Evolutionary conservation across 2,113 vertebrate genomes (phyloP), one percentile per base, ranked within the genome.

Genomic region (Cyprinus carpio): DNA sequence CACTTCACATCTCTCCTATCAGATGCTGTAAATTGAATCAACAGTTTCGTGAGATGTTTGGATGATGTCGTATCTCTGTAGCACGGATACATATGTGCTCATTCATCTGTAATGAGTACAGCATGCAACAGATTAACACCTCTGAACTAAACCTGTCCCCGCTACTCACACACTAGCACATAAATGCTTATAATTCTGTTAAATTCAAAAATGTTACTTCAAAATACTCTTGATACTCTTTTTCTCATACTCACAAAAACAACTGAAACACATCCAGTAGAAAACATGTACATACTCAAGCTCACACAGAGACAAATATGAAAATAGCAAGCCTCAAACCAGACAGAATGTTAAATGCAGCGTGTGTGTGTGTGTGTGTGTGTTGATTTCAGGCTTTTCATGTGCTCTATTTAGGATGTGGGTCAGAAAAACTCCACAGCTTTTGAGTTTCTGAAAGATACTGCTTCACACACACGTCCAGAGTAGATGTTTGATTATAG

Each of bases 271-370:
- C 71, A 81, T 69, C 58, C 54, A 29, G 16, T 20, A 31, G 25
- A 65, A 67, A 46, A 58, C 25, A 40, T 9, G 13, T 31, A 60
- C 56, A 60, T n/a, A 67, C 80, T 62, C 12, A 23, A 78, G 77
- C 67, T 89, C 69, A 43, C 4, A 27, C 0, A 77, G 23, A 74
- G 20, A 89, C 90, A 91, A 92, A 90, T 77, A 87, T 88, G 90
- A 91, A 92, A 92, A 93, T 92, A 93, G 93, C 92, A 91, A 83
- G 92, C 92, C 92, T 76, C 92, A 93, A 93, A 93, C 91, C 93
- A 93, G 93, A 93, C 90, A 92, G 92, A 93, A 93, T 94, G 91
- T 93, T 93, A 93, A 94, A 92, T 92, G 90, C 85, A 89, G 91
- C 92, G 91, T 91, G 90, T 51, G 85, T 75, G 67, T 79, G 51